Conservation (phyloP, 2,113 vertebrate species). For the Tetrax tetrax region DNA sequence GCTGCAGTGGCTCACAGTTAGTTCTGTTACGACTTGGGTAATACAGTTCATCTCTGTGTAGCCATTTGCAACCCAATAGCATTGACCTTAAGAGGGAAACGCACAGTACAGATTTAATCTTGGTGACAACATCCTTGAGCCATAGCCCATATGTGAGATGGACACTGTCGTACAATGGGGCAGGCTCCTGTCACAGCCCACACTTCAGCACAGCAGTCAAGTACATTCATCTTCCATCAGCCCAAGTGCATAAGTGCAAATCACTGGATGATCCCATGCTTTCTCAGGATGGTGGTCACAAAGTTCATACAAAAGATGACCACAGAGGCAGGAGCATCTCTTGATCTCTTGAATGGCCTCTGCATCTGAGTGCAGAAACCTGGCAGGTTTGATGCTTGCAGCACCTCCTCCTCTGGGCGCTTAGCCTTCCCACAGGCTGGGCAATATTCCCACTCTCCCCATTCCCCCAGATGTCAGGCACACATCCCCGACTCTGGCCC, state of each 20-base stretch:
- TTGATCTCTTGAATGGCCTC: background rate
- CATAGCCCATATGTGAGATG: background rate
- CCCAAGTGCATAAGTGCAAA: background rate
- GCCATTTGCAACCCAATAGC: background rate
- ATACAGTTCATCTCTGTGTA: background rate
- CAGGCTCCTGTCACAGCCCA: background rate
- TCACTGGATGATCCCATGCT: background rate
- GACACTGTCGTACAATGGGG: fast-evolving
- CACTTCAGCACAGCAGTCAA: background rate
- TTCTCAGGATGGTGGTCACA: background rate
- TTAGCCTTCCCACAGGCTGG: background rate
- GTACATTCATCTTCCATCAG: background rate
- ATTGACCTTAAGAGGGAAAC: background rate
- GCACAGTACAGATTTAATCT: no score
- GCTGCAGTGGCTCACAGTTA: background rate
- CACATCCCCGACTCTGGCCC: no score
- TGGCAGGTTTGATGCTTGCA: background rate
- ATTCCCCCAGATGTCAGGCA: fast-evolving
- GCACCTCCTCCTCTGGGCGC: background rate
- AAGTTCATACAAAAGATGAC: background rate
- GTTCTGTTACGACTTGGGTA: background rate
- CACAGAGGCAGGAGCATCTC: background rate
- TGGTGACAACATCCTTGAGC: background rate
- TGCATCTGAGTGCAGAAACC: background rate
- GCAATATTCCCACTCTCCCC: background rate